Percentiles rank a stretch among this genome's conserved stretches.
These are phyloP conservation scores for Corydoras maculifer DNA, from an alignment of 2,113 vertebrate species.

Conservation along the genomic window DNA sequence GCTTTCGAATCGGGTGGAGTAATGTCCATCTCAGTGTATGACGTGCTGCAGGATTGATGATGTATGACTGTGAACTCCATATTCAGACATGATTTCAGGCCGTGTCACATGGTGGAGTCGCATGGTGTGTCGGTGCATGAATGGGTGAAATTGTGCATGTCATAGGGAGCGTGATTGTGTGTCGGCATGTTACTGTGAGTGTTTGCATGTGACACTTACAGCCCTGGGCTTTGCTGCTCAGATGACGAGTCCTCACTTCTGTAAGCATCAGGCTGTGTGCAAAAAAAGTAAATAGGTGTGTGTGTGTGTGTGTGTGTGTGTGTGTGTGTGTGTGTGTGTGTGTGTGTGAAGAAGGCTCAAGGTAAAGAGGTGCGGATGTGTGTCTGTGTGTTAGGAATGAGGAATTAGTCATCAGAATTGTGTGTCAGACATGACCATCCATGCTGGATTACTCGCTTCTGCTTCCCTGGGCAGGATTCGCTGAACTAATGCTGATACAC, in stretches of 20 bases:
- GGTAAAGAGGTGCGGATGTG: not conserved
- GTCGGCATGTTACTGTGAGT: not conserved
- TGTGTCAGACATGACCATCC: constrained; percentile 22
- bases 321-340: constrained; percentile 3
- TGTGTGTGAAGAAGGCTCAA: not conserved
- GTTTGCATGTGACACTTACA: not conserved
- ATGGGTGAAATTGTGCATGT: constrained; percentile 19
- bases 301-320: constrained; percentile 6
- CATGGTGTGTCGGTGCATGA: not conserved
- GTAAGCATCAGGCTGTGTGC: too few species aligned
- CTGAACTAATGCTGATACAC: too few species aligned
- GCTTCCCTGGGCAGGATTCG: not conserved
- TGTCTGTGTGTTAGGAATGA: constrained; percentile 18
- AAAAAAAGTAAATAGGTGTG: not conserved
- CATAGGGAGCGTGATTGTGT: not conserved
- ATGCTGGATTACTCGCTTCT: constrained; percentile 11
- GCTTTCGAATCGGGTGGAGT: too few species aligned
- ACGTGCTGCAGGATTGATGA: too few species aligned
- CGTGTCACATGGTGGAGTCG: not conserved
- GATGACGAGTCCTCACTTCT: too few species aligned
- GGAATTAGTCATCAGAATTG: not conserved
- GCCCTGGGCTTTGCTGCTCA: not conserved
- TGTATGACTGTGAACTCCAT: too few species aligned
- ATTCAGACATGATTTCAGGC: not conserved
- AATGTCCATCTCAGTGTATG: too few species aligned